Percentiles rank a stretch among this genome's conserved stretches.
Evolutionary conservation across 1,140 invertebrate genomes (phyloP).

Genomic region (Temnothorax nylanderi): DNA sequence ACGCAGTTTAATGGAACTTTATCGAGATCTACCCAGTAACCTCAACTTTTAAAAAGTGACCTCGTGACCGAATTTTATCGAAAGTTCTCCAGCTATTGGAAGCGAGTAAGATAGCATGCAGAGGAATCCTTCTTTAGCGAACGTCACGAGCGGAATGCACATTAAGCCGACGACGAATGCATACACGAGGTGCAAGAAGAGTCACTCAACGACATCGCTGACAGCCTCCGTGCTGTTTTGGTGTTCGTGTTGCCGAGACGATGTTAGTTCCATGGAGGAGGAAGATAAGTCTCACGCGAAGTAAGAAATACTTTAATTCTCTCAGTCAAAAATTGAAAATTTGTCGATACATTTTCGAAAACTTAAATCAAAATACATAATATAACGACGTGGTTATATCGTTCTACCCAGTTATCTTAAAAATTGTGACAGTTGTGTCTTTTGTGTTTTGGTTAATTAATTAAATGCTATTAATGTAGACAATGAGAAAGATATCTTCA

Average conservation of each 20-base stretch:
- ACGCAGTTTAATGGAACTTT: neutral
- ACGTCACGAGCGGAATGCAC: slow-evolving; percentile 62
- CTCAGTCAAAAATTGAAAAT: neutral
- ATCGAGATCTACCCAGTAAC: neutral
- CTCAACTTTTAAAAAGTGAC: neutral
- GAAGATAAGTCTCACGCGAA: slow-evolving; percentile 13
- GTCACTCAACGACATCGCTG: slow-evolving; percentile 80
- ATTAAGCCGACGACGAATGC: slow-evolving; percentile 69
- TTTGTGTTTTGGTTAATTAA: neutral
- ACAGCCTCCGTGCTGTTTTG: slow-evolving; percentile 73
- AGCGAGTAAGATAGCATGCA: slow-evolving; percentile 33
- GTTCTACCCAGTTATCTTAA: neutral
- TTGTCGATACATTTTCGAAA: neutral
- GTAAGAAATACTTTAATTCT: slow-evolving; percentile 38
- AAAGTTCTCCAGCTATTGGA: neutral
- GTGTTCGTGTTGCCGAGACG: slow-evolving; percentile 40
- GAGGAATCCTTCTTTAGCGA: slow-evolving; percentile 52
- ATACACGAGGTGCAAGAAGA: slow-evolving; percentile 80
- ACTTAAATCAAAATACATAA: slow-evolving; percentile 28
- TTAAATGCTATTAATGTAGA: neutral
- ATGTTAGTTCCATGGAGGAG: slow-evolving; percentile 35
- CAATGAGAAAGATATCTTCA: neutral
- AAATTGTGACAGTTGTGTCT: neutral
- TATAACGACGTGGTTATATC: neutral
- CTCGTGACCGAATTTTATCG: slow-evolving; percentile 20